Evolutionary conservation across 2,888 invertebrate genomes (phyloP).

Genomic region (Galerucella pusilla): DNA sequence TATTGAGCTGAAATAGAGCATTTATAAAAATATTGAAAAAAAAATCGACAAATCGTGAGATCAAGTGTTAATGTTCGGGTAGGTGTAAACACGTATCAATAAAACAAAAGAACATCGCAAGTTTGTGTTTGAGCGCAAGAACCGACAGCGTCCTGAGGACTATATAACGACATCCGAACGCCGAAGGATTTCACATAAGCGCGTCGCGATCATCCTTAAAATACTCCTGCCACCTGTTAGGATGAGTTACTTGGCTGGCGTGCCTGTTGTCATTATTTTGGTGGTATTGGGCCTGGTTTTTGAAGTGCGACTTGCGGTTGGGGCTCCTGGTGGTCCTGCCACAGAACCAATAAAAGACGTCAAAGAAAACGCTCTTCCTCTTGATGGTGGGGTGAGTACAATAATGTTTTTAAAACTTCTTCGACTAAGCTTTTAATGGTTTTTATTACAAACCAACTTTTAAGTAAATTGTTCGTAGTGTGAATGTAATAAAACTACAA

Average conservation of each 20-base stretch:
- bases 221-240: constrained; percentile 52
- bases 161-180: constrained; percentile 56
- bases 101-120: constrained; percentile 29
- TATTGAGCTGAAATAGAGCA: too few species aligned
- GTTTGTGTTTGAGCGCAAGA: constrained; percentile 52
- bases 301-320: neutral
- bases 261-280: constrained; percentile 33
- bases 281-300: constrained; percentile 14
- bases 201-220: constrained; percentile 54
- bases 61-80: constrained; percentile 18
- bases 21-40: neutral
- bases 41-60: neutral
- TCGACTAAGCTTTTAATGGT: too few species aligned
- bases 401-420: too few species aligned
- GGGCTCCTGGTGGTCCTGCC: constrained; percentile 5
- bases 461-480: too few species aligned
- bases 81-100: constrained; percentile 30
- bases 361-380: neutral
- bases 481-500: too few species aligned
- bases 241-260: constrained; percentile 50
- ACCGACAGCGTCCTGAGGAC: constrained; percentile 52
- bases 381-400: neutral
- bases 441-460: too few species aligned
- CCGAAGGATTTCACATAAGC: constrained; percentile 52
- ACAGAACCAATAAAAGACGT: neutral